Conservation (phyloP, 92 coral and sea anemone species). For the Porites lobata region DNA sequence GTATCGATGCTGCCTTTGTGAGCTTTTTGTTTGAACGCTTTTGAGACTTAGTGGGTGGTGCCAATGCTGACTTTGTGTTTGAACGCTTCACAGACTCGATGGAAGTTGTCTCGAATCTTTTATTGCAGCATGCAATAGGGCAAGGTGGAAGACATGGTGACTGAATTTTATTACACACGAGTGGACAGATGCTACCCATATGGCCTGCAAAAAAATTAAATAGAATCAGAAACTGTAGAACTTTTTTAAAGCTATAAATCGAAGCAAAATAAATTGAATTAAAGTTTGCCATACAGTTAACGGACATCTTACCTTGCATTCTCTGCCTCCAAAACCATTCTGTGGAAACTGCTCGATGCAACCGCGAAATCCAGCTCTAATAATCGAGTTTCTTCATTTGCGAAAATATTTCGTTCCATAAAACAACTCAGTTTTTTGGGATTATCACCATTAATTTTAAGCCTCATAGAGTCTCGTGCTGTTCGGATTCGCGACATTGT, state of each 20-base stretch:
- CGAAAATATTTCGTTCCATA: background rate
- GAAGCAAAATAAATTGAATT: background rate
- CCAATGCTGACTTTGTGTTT: background rate
- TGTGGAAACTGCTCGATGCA: conserved; percentile 54
- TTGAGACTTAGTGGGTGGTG: no score
- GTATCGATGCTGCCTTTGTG: no score
- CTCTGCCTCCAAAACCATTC: conserved; percentile 22
- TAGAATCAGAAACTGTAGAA: background rate
- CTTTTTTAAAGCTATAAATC: no score
- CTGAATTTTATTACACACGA: background rate
- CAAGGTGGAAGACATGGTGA: conserved; percentile 65
- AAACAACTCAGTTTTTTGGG: background rate
- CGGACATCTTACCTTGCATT: conserved; percentile 7
- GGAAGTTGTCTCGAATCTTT: background rate
- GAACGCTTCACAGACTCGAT: background rate
- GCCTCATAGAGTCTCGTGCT: conserved; percentile 46
- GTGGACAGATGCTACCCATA: background rate
- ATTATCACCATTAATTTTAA: background rate
- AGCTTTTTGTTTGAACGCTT: no score
- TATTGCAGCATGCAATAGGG: conserved; percentile 56
- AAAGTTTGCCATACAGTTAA: no score
- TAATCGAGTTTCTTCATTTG: background rate
- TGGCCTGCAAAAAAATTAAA: conserved; percentile 1
- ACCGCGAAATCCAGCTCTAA: conserved; percentile 51
- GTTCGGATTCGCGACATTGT: conserved; percentile 42